Evolutionary conservation across 1,140 invertebrate species (phyloP).

Genomic region (Drosophila oshimai): DNA sequence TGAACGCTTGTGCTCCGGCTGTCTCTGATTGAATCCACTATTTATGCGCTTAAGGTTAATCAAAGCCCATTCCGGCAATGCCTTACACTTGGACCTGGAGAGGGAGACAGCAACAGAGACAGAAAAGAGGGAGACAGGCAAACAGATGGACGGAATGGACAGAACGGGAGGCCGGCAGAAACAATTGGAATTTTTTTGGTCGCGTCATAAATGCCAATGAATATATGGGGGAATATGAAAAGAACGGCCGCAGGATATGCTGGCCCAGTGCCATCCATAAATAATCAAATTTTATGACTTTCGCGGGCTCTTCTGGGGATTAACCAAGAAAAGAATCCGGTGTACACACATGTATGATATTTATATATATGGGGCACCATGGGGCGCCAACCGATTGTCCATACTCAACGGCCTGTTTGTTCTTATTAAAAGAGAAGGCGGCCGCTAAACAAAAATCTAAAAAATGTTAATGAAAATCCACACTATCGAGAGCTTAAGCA

Average conservation of each 20-base stretch:
- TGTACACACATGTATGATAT: constrained; percentile 5
- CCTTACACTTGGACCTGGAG: constrained; percentile 58
- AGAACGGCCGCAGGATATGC: constrained; percentile 64
- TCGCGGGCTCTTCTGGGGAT: constrained; percentile 60
- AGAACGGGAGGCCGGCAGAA: constrained; percentile 58
- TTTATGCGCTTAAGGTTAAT: constrained; percentile 81
- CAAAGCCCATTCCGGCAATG: constrained; percentile 74
- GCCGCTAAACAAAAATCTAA: constrained; percentile 51
- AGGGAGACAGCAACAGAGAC: constrained; percentile 16
- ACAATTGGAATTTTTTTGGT: constrained; percentile 73
- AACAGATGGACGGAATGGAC: neutral
- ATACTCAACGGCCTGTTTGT: constrained; percentile 79
- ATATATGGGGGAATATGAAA: constrained; percentile 46
- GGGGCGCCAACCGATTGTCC: constrained; percentile 77
- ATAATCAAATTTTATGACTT: constrained; percentile 80
- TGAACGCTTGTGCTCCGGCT: constrained; percentile 14
- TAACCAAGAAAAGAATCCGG: constrained; percentile 46
- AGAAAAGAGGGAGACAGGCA: neutral
- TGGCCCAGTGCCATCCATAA: constrained; percentile 77
- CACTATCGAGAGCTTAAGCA: constrained; percentile 6
- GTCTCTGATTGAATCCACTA: constrained; percentile 77
- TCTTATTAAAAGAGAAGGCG: constrained; percentile 60
- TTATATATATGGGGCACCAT: constrained; percentile 64
- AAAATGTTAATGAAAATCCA: constrained; percentile 80
- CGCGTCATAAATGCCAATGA: constrained; percentile 76